Evolutionary conservation across 1,140 invertebrate genomes (phyloP), one percentile per base, ranked within the genome.

Genomic region (Drosophila murphyi): DNA sequence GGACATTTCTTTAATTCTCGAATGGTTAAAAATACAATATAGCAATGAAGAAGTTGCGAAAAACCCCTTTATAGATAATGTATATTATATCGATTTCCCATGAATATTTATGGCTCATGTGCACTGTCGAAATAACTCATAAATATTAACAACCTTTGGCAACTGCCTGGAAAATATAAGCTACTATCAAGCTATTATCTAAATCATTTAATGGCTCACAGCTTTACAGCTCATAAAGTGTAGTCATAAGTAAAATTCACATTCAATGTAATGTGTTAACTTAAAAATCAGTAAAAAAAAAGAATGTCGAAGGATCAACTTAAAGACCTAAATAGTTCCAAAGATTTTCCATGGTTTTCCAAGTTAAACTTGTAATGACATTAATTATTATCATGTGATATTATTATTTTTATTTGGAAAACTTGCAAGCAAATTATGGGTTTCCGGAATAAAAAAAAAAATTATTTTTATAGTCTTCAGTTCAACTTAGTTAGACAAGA

Each of bases 81-180:
- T 8, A 28, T 47, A 29, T 51, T 5, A 6, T 50, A n/a, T 43
- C 32, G 41, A 39, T 28, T 50, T 50, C 4, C 32, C 41, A 41
- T 69, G n/a, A 69, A 69, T 69, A 69, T 69, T 73, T 73, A 61
- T 69, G 37, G 39, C 48, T 32, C 48, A 45, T 50, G 55, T 65
- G 37, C 35, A 37, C 34, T 56, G 45, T n/a, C 10, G 31, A 20
- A 54, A 54, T 41, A 47, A 28, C 39, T 2, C 48, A 72, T 72
- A 56, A 72, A 72, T 65, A 50, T 56, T 57, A 57, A 72, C 51
- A 37, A 34, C 52, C 34, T 20, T 5, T 7, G 34, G 34, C 41
- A 69, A 69, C 31, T n/a, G 56, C 6, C 35, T 28, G 55, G n/a
- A 68, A 61, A 61, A 54, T 59, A 8, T 39, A 29, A 45, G 34